These are phyloP conservation scores for Macropus fuliginosus DNA, from an alignment of 2,797 vertebrate species.

Conservation along the genomic window DNA sequence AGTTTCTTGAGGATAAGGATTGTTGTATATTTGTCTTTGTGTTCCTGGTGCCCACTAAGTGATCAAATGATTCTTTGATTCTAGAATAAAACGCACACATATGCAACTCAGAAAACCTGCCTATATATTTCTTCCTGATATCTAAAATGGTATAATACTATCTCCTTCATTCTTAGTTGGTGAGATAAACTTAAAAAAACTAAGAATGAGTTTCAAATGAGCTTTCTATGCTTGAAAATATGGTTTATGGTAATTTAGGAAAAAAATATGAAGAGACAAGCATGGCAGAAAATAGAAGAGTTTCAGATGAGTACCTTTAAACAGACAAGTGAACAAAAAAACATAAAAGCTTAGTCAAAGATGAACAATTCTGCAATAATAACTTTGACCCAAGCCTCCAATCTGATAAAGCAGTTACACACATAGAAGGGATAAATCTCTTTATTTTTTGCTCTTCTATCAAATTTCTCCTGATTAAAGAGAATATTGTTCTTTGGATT, in stretches of 20 bases:
- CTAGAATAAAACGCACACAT: background rate
- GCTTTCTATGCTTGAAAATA: background rate
- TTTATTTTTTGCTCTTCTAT: background rate
- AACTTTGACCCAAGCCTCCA: conserved; percentile 32
- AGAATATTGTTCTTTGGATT: background rate
- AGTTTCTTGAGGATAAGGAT: background rate
- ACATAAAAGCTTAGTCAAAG: conserved; percentile 10
- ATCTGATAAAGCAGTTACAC: background rate
- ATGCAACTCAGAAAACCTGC: background rate
- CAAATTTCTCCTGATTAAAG: background rate
- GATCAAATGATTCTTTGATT: background rate
- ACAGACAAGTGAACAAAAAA: conserved; percentile 22
- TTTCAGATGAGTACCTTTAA: background rate
- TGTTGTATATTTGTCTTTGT: background rate
- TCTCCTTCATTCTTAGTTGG: background rate
- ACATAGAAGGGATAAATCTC: background rate
- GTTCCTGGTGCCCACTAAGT: background rate
- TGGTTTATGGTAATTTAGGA: background rate
- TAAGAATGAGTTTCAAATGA: background rate
- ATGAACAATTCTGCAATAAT: conserved; percentile 35
- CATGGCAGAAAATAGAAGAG: conserved; percentile 21
- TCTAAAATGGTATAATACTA: background rate
- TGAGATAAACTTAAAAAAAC: conserved; percentile 14
- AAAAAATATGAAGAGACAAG: background rate
- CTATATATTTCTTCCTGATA: too few species aligned